phyloP scores from a whole-genome alignment of 1,140 invertebrate species.

The Tribolium madens region DNA sequence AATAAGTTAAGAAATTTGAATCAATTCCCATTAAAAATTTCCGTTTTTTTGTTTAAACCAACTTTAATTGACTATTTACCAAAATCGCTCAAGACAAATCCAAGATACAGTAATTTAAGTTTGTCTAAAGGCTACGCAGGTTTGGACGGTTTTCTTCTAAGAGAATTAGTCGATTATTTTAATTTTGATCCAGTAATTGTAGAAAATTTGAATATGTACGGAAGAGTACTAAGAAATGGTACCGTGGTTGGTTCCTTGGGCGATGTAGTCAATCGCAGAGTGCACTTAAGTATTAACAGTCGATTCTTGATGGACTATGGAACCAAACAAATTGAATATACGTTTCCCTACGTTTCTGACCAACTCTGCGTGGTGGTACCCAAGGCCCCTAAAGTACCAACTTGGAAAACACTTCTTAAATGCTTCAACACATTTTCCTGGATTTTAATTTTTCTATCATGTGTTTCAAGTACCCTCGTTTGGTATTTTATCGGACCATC shows the following conservation, averaged over 20 bases:
- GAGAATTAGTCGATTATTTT: constrained; percentile 57
- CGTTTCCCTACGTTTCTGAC: constrained; percentile 61
- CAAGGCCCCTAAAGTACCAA: constrained; percentile 63
- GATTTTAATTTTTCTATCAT: neutral
- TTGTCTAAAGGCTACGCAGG: constrained; percentile 48
- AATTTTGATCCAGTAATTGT: constrained; percentile 62
- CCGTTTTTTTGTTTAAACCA: neutral
- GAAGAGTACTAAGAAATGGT: constrained; percentile 58
- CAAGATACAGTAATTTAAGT: constrained; percentile 34
- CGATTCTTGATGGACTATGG: constrained; percentile 64
- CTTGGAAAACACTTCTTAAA: constrained; percentile 63
- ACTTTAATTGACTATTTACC: neutral
- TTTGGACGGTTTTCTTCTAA: constrained; percentile 61
- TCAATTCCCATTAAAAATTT: neutral
- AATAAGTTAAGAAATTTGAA: neutral
- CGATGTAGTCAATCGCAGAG: constrained; percentile 60
- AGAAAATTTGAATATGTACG: constrained; percentile 55
- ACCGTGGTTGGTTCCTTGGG: constrained; percentile 62
- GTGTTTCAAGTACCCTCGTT: neutral
- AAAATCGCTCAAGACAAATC: constrained; percentile 6
- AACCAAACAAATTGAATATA: constrained; percentile 61
- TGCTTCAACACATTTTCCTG: constrained; percentile 56
- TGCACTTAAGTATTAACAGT: constrained; percentile 63
- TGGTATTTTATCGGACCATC: neutral
- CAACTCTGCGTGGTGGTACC: constrained; percentile 64